phyloP scores from a whole-genome alignment of 2,888 invertebrate species.

The Pomacea canaliculata region DNA sequence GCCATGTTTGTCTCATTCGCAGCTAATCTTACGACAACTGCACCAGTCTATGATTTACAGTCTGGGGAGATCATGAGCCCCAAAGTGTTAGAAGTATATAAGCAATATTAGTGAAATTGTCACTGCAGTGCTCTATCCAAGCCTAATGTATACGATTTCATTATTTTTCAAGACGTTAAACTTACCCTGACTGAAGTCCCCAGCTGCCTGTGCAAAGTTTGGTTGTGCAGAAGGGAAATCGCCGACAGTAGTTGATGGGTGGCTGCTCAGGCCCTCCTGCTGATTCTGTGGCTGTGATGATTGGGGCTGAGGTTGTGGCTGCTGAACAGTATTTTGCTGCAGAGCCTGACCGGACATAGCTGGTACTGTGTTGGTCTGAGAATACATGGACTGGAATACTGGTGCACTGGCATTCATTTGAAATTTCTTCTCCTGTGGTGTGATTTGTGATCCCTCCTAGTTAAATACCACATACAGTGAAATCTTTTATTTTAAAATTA shows the following conservation, averaged over 20 bases:
- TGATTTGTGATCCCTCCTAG: slow-evolving; percentile 32
- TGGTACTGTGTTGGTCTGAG: slow-evolving; percentile 25
- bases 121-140: no score
- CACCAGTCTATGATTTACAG: no score
- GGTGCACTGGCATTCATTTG: slow-evolving; percentile 67
- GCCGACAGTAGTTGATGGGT: background rate
- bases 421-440: slow-evolving; percentile 60
- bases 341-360: background rate
- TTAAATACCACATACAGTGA: slow-evolving; percentile 39
- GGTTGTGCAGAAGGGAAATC: slow-evolving; percentile 12
- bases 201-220: slow-evolving; percentile 20
- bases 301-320: slow-evolving; percentile 10
- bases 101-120: no score
- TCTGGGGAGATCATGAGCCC: no score
- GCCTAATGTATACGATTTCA: no score
- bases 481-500: no score
- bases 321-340: background rate
- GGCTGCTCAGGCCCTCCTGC: background rate
- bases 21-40: no score
- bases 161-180: no score
- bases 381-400: slow-evolving; percentile 59
- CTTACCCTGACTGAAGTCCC: slow-evolving; percentile 14
- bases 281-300: background rate
- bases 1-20: no score
- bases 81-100: no score